These are phyloP conservation scores for Pachypeltis micranthus DNA, from an alignment of 1,140 invertebrate species.

Conservation along the genomic window DNA sequence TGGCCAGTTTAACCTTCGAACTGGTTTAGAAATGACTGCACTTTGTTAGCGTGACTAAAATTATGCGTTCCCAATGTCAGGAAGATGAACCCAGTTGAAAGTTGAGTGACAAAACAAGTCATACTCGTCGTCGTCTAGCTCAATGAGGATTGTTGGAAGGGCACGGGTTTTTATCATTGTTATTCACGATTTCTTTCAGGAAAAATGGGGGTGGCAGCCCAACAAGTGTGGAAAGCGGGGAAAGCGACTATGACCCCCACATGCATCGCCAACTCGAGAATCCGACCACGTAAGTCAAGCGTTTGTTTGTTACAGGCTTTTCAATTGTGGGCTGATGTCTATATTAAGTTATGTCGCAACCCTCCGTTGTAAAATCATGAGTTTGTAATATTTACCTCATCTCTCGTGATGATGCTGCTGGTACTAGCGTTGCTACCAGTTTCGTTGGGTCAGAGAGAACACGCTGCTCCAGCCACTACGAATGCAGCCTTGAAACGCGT, in stretches of 20 bases:
- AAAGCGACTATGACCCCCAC: slow-evolving; percentile 46
- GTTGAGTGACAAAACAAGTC: background rate
- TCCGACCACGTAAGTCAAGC: slow-evolving; percentile 50
- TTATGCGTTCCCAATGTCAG: background rate
- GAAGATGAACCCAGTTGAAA: background rate
- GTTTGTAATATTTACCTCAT: too few relatives aligned
- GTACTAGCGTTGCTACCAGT: background rate
- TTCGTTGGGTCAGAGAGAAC: too few relatives aligned
- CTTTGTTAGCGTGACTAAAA: background rate
- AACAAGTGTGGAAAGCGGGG: slow-evolving; percentile 4
- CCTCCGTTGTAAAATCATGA: too few relatives aligned
- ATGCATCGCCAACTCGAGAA: slow-evolving; percentile 49
- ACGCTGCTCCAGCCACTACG: too few relatives aligned
- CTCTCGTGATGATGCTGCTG: background rate
- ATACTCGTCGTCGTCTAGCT: background rate
- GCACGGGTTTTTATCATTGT: background rate
- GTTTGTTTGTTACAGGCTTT: background rate
- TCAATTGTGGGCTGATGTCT: background rate
- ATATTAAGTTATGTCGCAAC: background rate
- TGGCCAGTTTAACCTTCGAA: background rate
- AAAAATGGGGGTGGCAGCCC: slow-evolving; percentile 18
- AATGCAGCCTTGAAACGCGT: too few relatives aligned
- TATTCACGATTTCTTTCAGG: slow-evolving; percentile 13
- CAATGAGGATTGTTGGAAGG: background rate
- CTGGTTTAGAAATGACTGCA: background rate